Conservation (phyloP, 2,888 invertebrate species). For the Ormyrus rosae region DNA sequence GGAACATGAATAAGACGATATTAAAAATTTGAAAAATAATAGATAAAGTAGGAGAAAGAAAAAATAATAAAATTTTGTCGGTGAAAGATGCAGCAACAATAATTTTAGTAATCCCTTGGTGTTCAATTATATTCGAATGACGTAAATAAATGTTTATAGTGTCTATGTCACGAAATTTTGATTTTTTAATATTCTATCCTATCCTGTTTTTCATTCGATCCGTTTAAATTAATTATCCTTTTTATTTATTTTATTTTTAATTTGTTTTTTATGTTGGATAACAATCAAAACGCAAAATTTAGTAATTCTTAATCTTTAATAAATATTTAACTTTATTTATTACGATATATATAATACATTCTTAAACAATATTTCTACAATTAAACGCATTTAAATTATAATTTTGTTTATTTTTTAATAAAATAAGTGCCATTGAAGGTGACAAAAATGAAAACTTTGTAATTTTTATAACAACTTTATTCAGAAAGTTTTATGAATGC, state of each 20-base stretch:
- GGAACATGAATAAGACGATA: constrained; percentile 29
- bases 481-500: constrained; percentile 37
- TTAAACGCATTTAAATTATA: constrained; percentile 11
- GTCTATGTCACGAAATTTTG: constrained; percentile 59
- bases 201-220: not conserved
- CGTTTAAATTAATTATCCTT: too few relatives aligned
- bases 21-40: constrained; percentile 27
- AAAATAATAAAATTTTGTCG: constrained; percentile 27
- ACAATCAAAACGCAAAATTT: too few relatives aligned
- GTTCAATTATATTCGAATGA: constrained; percentile 75
- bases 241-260: too few relatives aligned
- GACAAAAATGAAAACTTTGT: constrained; percentile 5
- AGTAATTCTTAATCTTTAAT: too few relatives aligned
- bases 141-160: constrained; percentile 75
- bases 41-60: constrained; percentile 8
- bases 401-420: constrained; percentile 20
- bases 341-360: not conserved
- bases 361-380: not conserved
- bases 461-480: constrained; percentile 28
- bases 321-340: too few relatives aligned
- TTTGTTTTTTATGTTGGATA: too few relatives aligned
- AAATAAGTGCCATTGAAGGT: constrained; percentile 20
- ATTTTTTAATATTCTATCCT: not conserved
- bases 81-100: constrained; percentile 60
- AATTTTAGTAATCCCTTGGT: constrained; percentile 73